phyloP scores from a whole-genome alignment of 2,888 invertebrate genomes.

The Entomobrya multifasciata region DNA sequence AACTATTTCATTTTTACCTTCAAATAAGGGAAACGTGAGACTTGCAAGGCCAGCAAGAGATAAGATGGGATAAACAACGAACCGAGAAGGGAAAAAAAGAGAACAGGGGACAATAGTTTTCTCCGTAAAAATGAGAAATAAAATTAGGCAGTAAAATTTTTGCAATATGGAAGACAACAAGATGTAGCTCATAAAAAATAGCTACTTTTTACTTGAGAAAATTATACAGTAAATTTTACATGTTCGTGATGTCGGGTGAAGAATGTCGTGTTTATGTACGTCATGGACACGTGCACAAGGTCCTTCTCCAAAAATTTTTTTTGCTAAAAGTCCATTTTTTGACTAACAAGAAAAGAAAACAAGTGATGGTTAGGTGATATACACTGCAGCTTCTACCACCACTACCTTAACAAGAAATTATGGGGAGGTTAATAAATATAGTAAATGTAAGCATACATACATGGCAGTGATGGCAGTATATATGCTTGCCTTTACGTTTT shows the following conservation, averaged over 20 bases:
- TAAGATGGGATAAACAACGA: neutral
- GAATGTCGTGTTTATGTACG: slow-evolving; percentile 32
- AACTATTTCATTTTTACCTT: neutral
- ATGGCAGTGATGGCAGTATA: too few species aligned
- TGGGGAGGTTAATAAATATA: too few species aligned
- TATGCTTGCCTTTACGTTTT: too few species aligned
- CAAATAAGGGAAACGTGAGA: neutral
- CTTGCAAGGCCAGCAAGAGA: neutral
- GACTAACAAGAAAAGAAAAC: neutral
- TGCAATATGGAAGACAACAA: neutral
- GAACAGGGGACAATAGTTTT: neutral
- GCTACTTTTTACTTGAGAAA: neutral
- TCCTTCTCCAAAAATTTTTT: neutral
- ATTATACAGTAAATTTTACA: neutral
- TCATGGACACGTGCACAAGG: neutral
- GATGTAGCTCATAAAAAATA: slow-evolving; percentile 17
- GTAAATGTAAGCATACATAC: too few species aligned
- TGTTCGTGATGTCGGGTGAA: slow-evolving; percentile 31
- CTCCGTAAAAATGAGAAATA: neutral
- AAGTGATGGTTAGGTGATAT: neutral
- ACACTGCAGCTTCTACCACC: neutral
- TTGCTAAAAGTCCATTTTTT: neutral
- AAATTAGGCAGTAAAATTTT: slow-evolving; percentile 19
- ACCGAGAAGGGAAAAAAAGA: too few species aligned
- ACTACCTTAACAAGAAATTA: neutral